Conservation (phyloP, 2,888 invertebrate genomes). For the Zonitis immaculata region DNA sequence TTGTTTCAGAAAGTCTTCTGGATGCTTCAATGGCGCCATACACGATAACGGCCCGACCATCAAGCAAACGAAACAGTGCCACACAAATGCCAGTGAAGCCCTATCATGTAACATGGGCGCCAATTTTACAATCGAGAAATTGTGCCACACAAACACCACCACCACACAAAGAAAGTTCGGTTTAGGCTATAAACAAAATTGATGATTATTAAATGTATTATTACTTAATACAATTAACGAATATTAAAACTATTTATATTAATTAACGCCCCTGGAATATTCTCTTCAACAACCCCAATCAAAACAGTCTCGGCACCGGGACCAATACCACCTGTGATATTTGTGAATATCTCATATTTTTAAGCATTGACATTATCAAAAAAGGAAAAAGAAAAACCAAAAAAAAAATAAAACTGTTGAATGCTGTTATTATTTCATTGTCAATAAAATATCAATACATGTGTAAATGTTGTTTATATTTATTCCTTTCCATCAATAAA, state of each 20-base stretch:
- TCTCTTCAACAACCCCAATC: conserved; percentile 35
- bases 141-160: conserved; percentile 48
- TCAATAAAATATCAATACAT: conserved; percentile 47
- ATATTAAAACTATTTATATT: not conserved
- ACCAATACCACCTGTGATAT: conserved; percentile 52
- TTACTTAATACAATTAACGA: too few relatives aligned
- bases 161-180: conserved; percentile 50
- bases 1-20: conserved; percentile 41
- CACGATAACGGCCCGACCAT: conserved; percentile 46
- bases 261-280: not conserved
- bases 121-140: conserved; percentile 47
- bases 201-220: not conserved
- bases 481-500: too few relatives aligned
- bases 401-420: conserved; percentile 40
- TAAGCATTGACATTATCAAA: conserved; percentile 43
- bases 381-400: too few relatives aligned
- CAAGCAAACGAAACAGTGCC: conserved; percentile 46
- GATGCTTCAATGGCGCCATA: conserved; percentile 41
- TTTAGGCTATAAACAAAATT: conserved; percentile 36
- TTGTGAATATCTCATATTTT: conserved; percentile 50
- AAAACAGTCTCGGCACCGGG: conserved; percentile 46
- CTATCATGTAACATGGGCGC: conserved; percentile 50
- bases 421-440: conserved; percentile 48
- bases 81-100: conserved; percentile 50
- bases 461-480: conserved; percentile 20